These are phyloP conservation scores for Pardosa pseudoannulata DNA, from an alignment of 2,888 invertebrate species.

Conservation along the genomic window DNA sequence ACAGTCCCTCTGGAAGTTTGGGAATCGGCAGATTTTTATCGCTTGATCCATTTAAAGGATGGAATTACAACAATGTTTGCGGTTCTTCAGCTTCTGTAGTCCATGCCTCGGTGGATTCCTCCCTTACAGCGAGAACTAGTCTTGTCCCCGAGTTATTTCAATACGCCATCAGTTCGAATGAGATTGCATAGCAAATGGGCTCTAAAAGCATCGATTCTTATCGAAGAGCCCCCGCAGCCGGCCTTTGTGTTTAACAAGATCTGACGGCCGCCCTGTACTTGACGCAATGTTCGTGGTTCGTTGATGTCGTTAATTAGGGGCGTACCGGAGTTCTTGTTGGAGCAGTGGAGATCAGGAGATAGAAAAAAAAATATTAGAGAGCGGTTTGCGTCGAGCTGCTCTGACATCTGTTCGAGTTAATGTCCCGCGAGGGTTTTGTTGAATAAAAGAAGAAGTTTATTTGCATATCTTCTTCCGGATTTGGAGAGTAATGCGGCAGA, in stretches of 20 bases:
- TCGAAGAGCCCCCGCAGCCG: background rate
- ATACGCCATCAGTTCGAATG: background rate
- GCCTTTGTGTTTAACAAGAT: slow-evolving; percentile 22
- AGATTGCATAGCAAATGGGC: slow-evolving; percentile 26
- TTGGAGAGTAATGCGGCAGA: background rate
- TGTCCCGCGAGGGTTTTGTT: background rate
- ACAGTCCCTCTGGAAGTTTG: slow-evolving; percentile 56
- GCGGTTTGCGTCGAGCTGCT: background rate
- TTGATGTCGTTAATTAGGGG: background rate
- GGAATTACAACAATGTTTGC: slow-evolving; percentile 68
- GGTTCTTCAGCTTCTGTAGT: slow-evolving; percentile 37
- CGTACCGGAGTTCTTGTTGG: background rate
- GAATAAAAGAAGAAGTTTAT: background rate
- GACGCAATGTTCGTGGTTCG: background rate
- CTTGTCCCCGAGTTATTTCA: background rate
- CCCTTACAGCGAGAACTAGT: background rate
- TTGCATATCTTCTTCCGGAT: background rate
- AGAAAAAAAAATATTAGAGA: background rate
- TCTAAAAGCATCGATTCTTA: slow-evolving; percentile 55
- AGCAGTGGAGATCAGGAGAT: background rate
- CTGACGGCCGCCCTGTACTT: background rate
- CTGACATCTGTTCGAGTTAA: background rate
- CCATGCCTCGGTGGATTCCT: background rate
- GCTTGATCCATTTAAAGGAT: slow-evolving; percentile 67
- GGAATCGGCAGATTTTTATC: slow-evolving; percentile 67